These are phyloP conservation scores for Pseudopodoces humilis DNA, from an alignment of 2,113 vertebrate species.

Conservation along the genomic window DNA sequence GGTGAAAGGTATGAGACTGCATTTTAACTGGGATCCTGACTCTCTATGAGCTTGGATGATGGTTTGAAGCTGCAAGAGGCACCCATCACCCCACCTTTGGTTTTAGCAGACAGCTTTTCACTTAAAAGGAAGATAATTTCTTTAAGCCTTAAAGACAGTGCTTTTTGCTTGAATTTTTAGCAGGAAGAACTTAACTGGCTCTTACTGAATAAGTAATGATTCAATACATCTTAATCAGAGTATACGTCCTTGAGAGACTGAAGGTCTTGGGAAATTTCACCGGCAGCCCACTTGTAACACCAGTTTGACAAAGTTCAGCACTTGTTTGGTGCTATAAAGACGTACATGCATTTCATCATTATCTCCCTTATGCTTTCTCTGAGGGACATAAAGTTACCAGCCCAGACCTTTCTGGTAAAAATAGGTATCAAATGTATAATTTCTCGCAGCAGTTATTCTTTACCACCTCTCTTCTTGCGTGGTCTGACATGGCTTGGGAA, in stretches of 20 bases:
- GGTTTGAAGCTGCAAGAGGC: not conserved
- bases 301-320: not conserved
- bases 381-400: not conserved
- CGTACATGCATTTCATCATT: not conserved
- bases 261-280: constrained; percentile 8
- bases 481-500: not conserved
- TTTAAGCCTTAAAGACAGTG: not conserved
- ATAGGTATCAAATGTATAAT: not conserved
- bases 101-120: not conserved
- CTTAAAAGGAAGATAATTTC: not conserved
- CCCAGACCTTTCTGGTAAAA: not conserved
- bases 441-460: not conserved
- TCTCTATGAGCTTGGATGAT: not conserved
- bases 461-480: not conserved
- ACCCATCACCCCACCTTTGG: not conserved
- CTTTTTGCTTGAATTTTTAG: not conserved
- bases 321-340: not conserved
- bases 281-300: not conserved
- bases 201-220: constrained; percentile 29
- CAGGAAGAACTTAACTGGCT: constrained; percentile 8
- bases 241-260: not conserved
- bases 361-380: not conserved
- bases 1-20: not conserved
- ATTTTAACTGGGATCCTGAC: not conserved
- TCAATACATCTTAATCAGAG: constrained; percentile 41